Base-by-base conservation (phyloP, 2,888 invertebrate species). In the Escarpia spicata region DNA sequence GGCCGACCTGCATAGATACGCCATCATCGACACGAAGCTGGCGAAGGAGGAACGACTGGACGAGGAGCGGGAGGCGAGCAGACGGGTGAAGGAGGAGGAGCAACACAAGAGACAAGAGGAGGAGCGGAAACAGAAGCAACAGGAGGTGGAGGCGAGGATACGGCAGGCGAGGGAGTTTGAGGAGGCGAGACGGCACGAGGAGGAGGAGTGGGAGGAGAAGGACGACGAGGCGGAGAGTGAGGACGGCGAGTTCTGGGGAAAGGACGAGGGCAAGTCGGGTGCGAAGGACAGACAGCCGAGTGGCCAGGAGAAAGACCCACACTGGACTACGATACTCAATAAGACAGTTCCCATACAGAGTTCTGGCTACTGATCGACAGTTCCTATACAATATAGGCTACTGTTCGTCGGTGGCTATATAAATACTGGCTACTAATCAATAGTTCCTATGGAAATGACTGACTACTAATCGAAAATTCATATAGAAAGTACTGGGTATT, bases 1-100 rank as follows among this genome's bases (percentile, higher is more conserved):
- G 75, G 45, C 91, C 6, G 94, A 94, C 90, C 94, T 94, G 2
- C 93, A 93, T 90, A 90, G 92, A 6, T 94, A 93, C 91, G 43
- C 89, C 26, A 26, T 92, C 43, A 89, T 94, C 89, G 94, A 94
- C 75, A 92, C 93, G 92, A 92, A 93, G 75, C 75, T 26, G 75
- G 75, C 26, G 75, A 75, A 92, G 44, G 19, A 92, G 60, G 52
- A 91, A n/a, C 43, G 91, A 12, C 8, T 43, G 26, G 44, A 43
- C 15, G 6, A 19, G 91, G 43, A 91, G 43, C 43, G 91, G 43
- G 91, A 91, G 44, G 89, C 91, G 26, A 37, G 2, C 26, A 44
- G 43, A 43, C 45, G 15, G 19, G 91, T 58, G 26, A 44, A 91
- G 44, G 91, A 91, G 31, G 91, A 92, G 60, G 91, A 43, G 43